Percentiles rank a stretch among this genome's conserved stretches.
Evolutionary conservation across 2,797 vertebrate genomes (phyloP).

Genomic region (Lacerta bilineata): DNA sequence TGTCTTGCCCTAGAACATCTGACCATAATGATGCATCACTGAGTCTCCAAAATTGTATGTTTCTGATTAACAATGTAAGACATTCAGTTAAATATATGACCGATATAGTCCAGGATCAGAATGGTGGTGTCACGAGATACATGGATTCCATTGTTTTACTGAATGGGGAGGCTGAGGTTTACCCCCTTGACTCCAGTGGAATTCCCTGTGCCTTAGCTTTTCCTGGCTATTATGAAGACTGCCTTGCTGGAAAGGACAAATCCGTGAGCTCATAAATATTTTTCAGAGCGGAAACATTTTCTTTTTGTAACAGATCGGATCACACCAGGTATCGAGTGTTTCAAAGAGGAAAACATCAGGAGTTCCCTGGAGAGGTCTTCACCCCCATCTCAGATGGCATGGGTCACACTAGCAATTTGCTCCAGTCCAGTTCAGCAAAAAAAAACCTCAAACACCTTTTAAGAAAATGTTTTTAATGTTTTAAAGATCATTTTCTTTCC

Average conservation of each 20-base stretch:
- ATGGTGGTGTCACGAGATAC: not conserved
- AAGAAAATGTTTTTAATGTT: not conserved
- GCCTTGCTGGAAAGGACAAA: not conserved
- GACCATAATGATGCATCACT: not conserved
- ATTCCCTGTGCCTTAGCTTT: slow-evolving; percentile 31
- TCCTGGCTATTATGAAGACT: slow-evolving; percentile 1
- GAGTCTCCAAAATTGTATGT: not conserved
- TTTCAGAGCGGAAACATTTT: slow-evolving; percentile 41
- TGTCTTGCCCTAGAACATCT: not conserved
- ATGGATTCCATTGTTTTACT: not conserved
- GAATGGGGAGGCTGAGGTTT: slow-evolving; percentile 1
- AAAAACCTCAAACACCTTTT: not conserved
- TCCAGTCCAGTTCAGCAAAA: not conserved
- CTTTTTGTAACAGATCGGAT: slow-evolving; percentile 46
- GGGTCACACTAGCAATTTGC: not conserved
- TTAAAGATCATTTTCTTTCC: not conserved
- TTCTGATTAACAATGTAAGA: not conserved
- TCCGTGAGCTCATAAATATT: slow-evolving; percentile 26
- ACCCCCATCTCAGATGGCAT: slow-evolving; percentile 15
- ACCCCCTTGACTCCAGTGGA: slow-evolving; percentile 5
- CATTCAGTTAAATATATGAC: not conserved
- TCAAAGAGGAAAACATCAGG: slow-evolving; percentile 21
- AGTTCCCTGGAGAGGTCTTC: not conserved
- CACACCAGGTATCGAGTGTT: slow-evolving; percentile 33
- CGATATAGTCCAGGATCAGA: not conserved